A percentile compares a stretch with the other conserved stretches of the same genome.
phyloP scores from a whole-genome alignment of 2,113 vertebrate species.

The Athene cunicularia region DNA sequence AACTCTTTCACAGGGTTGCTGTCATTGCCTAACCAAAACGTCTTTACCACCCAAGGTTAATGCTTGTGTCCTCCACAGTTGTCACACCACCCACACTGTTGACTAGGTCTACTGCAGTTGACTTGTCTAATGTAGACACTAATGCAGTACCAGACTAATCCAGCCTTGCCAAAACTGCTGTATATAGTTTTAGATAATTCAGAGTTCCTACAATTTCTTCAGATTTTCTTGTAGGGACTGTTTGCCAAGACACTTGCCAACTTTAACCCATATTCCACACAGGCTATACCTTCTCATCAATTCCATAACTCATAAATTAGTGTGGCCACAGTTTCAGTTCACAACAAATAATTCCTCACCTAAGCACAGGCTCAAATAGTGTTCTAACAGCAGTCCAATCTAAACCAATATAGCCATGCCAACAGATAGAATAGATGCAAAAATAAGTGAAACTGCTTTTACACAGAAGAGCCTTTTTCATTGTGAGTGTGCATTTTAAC shows the following conservation, averaged over 20 bases:
- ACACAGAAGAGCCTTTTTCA: not conserved
- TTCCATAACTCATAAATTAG: not conserved
- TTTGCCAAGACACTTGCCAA: not conserved
- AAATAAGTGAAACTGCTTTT: constrained; percentile 28
- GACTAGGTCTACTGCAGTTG: not conserved
- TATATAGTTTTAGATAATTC: not conserved
- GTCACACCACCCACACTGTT: not conserved
- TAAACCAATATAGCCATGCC: not conserved
- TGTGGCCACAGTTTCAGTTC: not conserved
- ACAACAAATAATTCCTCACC: not conserved
- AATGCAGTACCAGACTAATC: not conserved
- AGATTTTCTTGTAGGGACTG: not conserved
- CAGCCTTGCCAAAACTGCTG: not conserved
- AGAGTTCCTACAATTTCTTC: not conserved
- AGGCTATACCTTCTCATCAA: not conserved
- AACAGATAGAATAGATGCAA: not conserved
- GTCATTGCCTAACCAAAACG: not conserved
- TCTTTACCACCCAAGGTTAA: not conserved
- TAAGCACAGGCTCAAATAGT: not conserved
- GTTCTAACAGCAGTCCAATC: not conserved
- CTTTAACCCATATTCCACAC: not conserved
- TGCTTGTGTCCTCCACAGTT: not conserved
- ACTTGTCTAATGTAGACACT: fast-evolving
- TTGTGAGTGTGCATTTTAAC: constrained; percentile 22
- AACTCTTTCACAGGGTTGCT: not conserved